Percentiles rank a stretch among this genome's conserved stretches.
These are phyloP conservation scores for Cebus imitator DNA, from an alignment of 2,113 vertebrate genomes.

Conservation along the genomic window DNA sequence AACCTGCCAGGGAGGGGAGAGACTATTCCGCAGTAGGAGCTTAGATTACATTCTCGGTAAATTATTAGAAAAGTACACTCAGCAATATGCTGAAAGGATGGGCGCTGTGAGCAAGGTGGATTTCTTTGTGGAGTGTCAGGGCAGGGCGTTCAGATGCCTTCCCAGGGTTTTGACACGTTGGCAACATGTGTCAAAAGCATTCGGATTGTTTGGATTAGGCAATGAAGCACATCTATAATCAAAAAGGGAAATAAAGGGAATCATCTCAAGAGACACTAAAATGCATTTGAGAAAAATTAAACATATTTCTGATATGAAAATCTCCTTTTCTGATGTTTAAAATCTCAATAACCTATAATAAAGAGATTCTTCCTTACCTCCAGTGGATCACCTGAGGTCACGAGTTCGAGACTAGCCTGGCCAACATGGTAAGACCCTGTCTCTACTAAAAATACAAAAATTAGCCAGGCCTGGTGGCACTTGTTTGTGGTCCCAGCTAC, in stretches of 20 bases:
- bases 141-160: neutral
- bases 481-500: too few species aligned
- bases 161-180: neutral
- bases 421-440: too few species aligned
- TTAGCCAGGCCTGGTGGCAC: too few species aligned
- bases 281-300: neutral
- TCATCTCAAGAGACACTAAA: neutral
- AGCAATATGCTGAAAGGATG: neutral
- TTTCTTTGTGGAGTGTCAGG: neutral
- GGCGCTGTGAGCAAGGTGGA: rapidly evolving
- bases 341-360: neutral
- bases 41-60: neutral
- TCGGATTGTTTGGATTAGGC: rapidly evolving
- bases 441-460: too few species aligned
- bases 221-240: too few species aligned
- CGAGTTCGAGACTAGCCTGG: neutral
- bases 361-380: too few species aligned
- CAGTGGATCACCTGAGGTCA: too few species aligned
- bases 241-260: rapidly evolving
- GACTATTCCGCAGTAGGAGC: neutral
- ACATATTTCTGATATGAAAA: rapidly evolving
- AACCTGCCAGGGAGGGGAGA: rapidly evolving
- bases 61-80: neutral
- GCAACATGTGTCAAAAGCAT: rapidly evolving
- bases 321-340: neutral